Base-by-base conservation (phyloP, 2,797 vertebrate genomes). In the Spizella passerina region DNA sequence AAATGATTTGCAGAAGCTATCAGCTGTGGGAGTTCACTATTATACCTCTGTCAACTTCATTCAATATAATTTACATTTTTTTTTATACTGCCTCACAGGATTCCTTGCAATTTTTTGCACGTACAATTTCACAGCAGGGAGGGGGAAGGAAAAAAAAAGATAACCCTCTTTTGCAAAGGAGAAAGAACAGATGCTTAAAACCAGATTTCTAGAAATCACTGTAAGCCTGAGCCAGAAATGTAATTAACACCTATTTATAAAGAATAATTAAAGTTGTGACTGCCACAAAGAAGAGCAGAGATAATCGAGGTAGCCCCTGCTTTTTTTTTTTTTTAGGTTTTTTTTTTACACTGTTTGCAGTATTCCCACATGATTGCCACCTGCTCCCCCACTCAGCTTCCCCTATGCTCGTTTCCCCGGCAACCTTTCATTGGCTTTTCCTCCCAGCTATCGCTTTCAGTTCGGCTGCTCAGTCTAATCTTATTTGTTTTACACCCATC, bases 401-500 rank as follows among this genome's bases (percentile, higher is more conserved):
- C 98, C 98, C 98, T 98, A 97, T 98, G 97, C 98, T 98, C 97
- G 98, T 98, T 98, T 98, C 98, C 98, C 98, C 96, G 98, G 98
- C 98, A 98, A 98, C 98, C 98, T 98, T 98, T 98, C 98, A 98
- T 98, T 98, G 98, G 98, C 98, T 98, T 98, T 98, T 98, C 98
- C 98, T 98, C 98, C 98, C 97, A 98, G 98, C 98, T 98, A 98
- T 98, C 98, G 98, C 98, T 98, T 98, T 98, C 98, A 98, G 98
- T 98, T 98, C 97, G 97, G 98, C 98, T 98, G 98, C 98, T 98
- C 98, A 97, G 98, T 98, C 98, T 98, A 98, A 98, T 98, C 98
- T 98, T 98, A 98, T 98, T 98, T 98, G 98, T 98, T 98, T 98
- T 98, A 98, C 98, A 98, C 98, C 98, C 98, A 98, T 98, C 98